Conservation (phyloP, 2,113 vertebrate genomes). For the Gobiocypris rarus region DNA sequence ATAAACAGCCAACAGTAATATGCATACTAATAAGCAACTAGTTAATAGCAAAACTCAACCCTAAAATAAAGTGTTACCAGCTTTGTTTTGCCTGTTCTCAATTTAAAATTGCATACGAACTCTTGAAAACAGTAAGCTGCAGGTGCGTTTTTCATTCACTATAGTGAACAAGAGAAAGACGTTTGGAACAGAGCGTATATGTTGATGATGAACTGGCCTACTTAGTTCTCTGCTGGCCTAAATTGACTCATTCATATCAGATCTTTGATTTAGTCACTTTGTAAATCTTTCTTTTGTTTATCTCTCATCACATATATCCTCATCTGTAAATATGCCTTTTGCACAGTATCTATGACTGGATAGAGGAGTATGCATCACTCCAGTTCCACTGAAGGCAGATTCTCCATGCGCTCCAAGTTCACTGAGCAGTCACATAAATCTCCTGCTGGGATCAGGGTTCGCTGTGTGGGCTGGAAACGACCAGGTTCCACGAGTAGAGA, state of each 20-base stretch:
- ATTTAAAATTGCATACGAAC: too few relatives aligned
- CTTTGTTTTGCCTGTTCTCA: too few relatives aligned
- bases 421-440: conserved; percentile 28
- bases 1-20: too few relatives aligned
- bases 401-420: conserved; percentile 2
- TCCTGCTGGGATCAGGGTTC: background rate
- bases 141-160: background rate
- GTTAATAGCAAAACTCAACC: too few relatives aligned
- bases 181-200: background rate
- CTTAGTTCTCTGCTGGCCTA: background rate
- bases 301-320: conserved; percentile 19
- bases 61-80: too few relatives aligned
- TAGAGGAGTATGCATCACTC: background rate
- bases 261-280: background rate
- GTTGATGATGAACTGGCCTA: conserved; percentile 3
- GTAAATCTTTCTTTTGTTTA: conserved; percentile 21
- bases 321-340: background rate
- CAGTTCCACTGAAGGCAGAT: background rate
- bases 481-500: conserved; percentile 52
- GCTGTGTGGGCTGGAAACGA: conserved; percentile 9
- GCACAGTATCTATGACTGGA: background rate
- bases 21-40: too few relatives aligned
- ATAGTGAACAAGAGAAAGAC: background rate
- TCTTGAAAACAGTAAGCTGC: background rate
- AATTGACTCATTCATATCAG: background rate